Conservation (phyloP, 2,888 invertebrate species). For the Polymixis lichenea region DNA sequence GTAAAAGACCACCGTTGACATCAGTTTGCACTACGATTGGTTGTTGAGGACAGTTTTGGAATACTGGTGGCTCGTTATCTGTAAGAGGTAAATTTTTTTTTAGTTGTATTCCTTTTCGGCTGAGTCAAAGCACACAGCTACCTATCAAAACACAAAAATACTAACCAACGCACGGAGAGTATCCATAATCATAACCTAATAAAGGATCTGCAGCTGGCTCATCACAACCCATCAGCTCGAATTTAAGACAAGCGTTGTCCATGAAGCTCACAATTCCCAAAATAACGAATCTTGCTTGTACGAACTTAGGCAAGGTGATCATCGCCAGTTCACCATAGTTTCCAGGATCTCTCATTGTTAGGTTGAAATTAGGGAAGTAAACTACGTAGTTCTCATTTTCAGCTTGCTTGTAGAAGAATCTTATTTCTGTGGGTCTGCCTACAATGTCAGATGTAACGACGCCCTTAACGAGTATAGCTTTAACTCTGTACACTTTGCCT, state of each 20-base stretch:
- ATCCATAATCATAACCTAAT: slow-evolving; percentile 98
- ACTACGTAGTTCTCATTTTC: slow-evolving; percentile 98
- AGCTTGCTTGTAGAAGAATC: slow-evolving; percentile 99
- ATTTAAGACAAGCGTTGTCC: slow-evolving; percentile 98
- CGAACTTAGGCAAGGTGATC: slow-evolving; percentile 98
- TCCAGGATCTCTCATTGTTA: slow-evolving; percentile 98
- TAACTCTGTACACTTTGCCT: slow-evolving; percentile 97
- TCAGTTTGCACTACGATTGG: slow-evolving; percentile 97
- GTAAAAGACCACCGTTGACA: slow-evolving; percentile 96
- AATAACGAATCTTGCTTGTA: slow-evolving; percentile 98
- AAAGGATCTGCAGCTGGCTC: slow-evolving; percentile 95
- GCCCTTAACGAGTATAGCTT: slow-evolving; percentile 97
- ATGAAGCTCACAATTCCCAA: slow-evolving; percentile 98
- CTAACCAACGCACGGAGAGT: slow-evolving; percentile 97
- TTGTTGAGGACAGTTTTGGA: slow-evolving; percentile 98
- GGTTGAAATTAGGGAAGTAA: slow-evolving; percentile 98
- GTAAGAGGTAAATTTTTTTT: slow-evolving; percentile 66
- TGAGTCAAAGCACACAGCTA: too few species aligned
- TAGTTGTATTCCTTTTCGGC: neutral
- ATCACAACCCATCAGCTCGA: slow-evolving; percentile 98
- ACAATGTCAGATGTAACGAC: slow-evolving; percentile 98
- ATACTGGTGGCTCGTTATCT: slow-evolving; percentile 98
- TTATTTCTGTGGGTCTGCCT: slow-evolving; percentile 98
- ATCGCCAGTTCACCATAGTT: slow-evolving; percentile 98
- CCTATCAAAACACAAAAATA: neutral